phyloP scores from a whole-genome alignment of 2,888 invertebrate species.

The Elegia similella region DNA sequence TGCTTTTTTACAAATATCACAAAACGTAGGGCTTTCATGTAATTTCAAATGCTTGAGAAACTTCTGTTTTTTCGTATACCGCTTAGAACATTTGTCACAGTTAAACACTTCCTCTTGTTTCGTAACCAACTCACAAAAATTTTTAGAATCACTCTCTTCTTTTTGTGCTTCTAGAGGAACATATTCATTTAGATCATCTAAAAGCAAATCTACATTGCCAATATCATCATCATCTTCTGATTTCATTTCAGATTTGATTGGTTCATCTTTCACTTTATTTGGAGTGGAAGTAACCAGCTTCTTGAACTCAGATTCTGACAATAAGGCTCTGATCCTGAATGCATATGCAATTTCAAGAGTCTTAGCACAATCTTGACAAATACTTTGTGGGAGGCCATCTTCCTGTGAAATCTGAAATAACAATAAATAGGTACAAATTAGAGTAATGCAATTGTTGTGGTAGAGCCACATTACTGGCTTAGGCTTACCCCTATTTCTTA shows the following conservation, averaged over 20 bases:
- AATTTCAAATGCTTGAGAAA: constrained; percentile 68
- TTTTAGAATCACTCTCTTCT: constrained; percentile 28
- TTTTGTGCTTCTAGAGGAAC: constrained; percentile 1
- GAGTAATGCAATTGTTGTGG: background rate
- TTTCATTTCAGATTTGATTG: constrained; percentile 40
- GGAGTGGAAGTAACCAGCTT: constrained; percentile 35
- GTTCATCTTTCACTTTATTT: constrained; percentile 31
- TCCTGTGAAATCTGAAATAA: constrained; percentile 59
- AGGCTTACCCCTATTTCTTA: no score
- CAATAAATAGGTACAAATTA: background rate
- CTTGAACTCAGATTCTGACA: constrained; percentile 53
- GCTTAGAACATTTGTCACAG: constrained; percentile 72
- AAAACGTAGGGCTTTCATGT: constrained; percentile 50
- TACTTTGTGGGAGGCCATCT: constrained; percentile 82
- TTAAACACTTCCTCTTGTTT: constrained; percentile 10
- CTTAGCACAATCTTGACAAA: constrained; percentile 80
- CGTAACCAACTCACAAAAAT: constrained; percentile 20
- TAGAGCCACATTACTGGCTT: no score
- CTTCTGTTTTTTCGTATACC: constrained; percentile 65
- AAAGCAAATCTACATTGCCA: constrained; percentile 27
- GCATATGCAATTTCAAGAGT: constrained; percentile 70
- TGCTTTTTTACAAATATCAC: constrained; percentile 50
- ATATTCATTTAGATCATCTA: constrained; percentile 1
- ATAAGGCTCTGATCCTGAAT: constrained; percentile 56
- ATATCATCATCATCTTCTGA: constrained; percentile 33